Evolutionary conservation across 2,888 invertebrate genomes (phyloP), one percentile per base, ranked within the genome.

Genomic region (Drosophila infuscata): DNA sequence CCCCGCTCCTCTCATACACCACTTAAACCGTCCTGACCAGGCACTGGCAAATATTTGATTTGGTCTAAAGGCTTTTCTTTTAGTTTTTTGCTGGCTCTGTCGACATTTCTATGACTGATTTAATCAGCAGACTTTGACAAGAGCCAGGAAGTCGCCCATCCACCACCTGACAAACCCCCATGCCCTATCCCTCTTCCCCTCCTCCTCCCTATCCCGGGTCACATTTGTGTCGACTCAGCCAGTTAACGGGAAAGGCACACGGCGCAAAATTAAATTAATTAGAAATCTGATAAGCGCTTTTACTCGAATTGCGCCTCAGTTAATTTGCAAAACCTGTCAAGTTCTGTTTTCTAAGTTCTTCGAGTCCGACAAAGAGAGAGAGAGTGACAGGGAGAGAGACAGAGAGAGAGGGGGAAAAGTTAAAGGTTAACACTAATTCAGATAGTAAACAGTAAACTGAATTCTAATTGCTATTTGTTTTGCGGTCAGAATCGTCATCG

Each of bases 81-180:
- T 46, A 30, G 30, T 56, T 66, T 66, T 66, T 73, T 74, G 74
- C 73, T 78, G 72, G 62, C 72, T 81, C 60, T 80, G 68, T 68
- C 81, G 81, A 83, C 81, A 82, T 87, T 91, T 85, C 88, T 88
- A 90, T 90, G 90, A 91, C 91, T 90, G 89, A 91, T 91, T 90
- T 91, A 91, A 91, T 90, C 90, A 87, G 86, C 83, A 76, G 82
- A 89, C 85, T 89, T 88, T 88, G 88, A 88, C 89, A 88, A 89
- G 86, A 89, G 83, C 79, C 87, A 89, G 88, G 88, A 88, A 83
- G 82, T 89, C 89, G 77, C 74, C 81, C 74, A 74, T 65, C 70
- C 76, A 79, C 74, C 71, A 74, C 66, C 80, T 79, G 79, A 58
- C 80, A 60, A 54, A 15, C 57, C 59, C 72, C 43, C 46, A 2